Evolutionary conservation across 2,888 invertebrate species (phyloP).

Genomic region (Drosophila siamana): DNA sequence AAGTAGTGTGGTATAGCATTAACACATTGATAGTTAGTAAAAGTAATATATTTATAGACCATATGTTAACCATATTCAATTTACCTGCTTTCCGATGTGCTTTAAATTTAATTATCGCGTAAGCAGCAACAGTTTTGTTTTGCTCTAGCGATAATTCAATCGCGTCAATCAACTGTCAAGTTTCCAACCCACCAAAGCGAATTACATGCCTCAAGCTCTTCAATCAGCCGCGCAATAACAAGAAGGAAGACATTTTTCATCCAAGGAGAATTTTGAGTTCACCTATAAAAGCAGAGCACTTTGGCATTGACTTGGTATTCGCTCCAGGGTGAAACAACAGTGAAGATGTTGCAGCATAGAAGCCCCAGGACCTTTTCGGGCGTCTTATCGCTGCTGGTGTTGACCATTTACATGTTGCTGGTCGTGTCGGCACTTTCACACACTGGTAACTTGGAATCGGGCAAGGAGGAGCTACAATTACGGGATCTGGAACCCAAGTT

Average conservation of each 20-base stretch:
- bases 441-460: slow-evolving; percentile 35
- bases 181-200: slow-evolving; percentile 13
- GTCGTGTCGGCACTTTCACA: slow-evolving; percentile 24
- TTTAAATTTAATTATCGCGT: slow-evolving; percentile 40
- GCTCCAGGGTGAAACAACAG: slow-evolving; percentile 18
- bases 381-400: slow-evolving; percentile 44
- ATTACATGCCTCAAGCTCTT: slow-evolving; percentile 8
- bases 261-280: slow-evolving; percentile 7
- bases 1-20: too few relatives aligned
- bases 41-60: neutral
- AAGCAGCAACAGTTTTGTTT: neutral
- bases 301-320: slow-evolving; percentile 27
- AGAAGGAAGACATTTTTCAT: slow-evolving; percentile 5
- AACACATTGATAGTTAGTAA: too few relatives aligned
- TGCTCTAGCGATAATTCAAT: slow-evolving; percentile 38
- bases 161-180: slow-evolving; percentile 61
- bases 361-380: slow-evolving; percentile 27
- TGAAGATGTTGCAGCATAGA: slow-evolving; percentile 47
- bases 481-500: slow-evolving; percentile 55
- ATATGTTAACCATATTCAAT: neutral
- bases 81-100: neutral
- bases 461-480: slow-evolving; percentile 57
- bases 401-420: slow-evolving; percentile 42
- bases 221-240: slow-evolving; percentile 21
- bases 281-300: slow-evolving; percentile 46